These are phyloP conservation scores for Episyrphus balteatus DNA, from an alignment of 1,140 invertebrate species.

Conservation along the genomic window DNA sequence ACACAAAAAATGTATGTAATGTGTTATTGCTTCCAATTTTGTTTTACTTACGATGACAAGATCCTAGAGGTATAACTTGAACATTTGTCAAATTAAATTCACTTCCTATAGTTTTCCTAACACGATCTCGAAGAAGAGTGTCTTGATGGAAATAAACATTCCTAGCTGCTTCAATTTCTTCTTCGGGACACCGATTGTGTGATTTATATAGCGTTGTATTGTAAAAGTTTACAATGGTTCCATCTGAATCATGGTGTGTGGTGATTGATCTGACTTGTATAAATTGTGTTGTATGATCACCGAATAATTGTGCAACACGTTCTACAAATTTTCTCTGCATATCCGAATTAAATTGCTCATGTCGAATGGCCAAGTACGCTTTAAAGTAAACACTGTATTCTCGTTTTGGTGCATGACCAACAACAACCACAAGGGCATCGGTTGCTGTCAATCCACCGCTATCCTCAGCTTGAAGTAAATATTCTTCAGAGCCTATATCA, in stretches of 20 bases:
- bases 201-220: conserved; percentile 53
- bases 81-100: conserved; percentile 60
- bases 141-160: conserved; percentile 57
- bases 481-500: conserved; percentile 61
- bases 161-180: conserved; percentile 59
- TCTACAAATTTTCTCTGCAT: conserved; percentile 68
- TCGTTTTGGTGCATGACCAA: conserved; percentile 43
- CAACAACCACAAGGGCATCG: conserved; percentile 68
- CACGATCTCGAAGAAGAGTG: conserved; percentile 47
- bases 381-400: conserved; percentile 60
- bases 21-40: neutral
- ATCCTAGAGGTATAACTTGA: conserved; percentile 58
- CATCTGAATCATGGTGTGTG: conserved; percentile 23
- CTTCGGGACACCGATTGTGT: conserved; percentile 58
- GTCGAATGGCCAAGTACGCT: conserved; percentile 64
- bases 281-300: conserved; percentile 57
- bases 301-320: conserved; percentile 61
- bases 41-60: conserved; percentile 48
- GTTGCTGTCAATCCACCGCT: conserved; percentile 55
- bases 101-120: conserved; percentile 59
- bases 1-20: neutral
- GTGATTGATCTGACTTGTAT: conserved; percentile 52
- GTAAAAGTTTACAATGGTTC: conserved; percentile 37
- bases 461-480: conserved; percentile 59
- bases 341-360: conserved; percentile 60